Conservation (phyloP, 2,113 vertebrate genomes). For the Zingel zingel region DNA sequence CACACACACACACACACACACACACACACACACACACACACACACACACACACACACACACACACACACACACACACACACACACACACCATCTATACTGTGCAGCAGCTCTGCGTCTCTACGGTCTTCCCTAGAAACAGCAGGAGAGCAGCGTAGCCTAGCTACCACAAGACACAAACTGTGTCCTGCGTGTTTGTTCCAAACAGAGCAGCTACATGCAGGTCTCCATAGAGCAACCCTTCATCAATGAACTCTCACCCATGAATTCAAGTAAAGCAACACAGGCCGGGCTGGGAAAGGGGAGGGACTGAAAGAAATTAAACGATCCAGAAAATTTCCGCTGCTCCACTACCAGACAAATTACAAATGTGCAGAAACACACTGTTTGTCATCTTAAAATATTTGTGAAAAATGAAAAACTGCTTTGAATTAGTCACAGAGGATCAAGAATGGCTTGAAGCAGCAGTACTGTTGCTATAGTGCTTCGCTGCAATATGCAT, state of each 20-base stretch:
- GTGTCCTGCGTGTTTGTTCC: conserved; percentile 69
- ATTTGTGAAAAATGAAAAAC: conserved; percentile 21
- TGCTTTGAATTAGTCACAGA: conserved; percentile 42
- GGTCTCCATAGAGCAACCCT: conserved; percentile 61
- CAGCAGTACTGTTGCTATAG: conserved; percentile 25
- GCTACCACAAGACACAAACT: conserved; percentile 73
- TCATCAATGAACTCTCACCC: conserved; percentile 61
- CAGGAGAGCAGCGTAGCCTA: conserved; percentile 74
- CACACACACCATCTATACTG: conserved; percentile 43
- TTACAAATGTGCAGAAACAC: conserved; percentile 37
- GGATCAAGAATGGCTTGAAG: conserved; percentile 25
- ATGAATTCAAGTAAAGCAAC: conserved; percentile 43
- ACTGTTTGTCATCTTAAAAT: conserved; percentile 37
- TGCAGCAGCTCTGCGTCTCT: conserved; percentile 60
- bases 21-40: conserved; percentile 24
- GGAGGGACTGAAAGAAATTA: conserved; percentile 31
- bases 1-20: neutral
- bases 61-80: conserved; percentile 2
- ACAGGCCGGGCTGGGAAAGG: conserved; percentile 6
- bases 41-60: conserved; percentile 35
- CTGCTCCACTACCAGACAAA: conserved; percentile 23
- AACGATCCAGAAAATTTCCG: conserved; percentile 30
- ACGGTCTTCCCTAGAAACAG: conserved; percentile 74
- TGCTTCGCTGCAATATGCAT: conserved; percentile 42
- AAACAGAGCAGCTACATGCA: conserved; percentile 62